Evolutionary conservation across 2,888 invertebrate species (phyloP).

Genomic region (Diplolepis rosae): DNA sequence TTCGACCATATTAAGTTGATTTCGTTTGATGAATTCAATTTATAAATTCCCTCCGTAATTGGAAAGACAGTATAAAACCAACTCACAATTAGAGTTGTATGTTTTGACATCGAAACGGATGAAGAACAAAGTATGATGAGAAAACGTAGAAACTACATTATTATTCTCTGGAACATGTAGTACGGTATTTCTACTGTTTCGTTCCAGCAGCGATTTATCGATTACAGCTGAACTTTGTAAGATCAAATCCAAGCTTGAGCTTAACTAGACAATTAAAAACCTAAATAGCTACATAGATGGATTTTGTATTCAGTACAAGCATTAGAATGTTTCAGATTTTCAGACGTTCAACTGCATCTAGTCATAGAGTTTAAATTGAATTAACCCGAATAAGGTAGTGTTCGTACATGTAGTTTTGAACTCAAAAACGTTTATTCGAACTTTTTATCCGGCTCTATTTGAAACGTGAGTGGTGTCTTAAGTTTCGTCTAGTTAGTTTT

Average conservation of each 20-base stretch:
- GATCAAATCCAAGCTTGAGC: constrained; percentile 3
- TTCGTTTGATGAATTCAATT: too few relatives aligned
- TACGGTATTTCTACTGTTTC: background rate
- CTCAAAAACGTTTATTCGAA: too few relatives aligned
- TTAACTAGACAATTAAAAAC: constrained; percentile 5
- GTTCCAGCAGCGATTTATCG: background rate
- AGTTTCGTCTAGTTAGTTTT: too few relatives aligned
- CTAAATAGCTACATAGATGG: background rate
- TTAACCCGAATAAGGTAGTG: too few relatives aligned
- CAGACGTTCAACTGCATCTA: background rate
- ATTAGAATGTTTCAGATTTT: background rate
- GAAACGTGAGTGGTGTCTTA: too few relatives aligned
- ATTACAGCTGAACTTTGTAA: background rate
- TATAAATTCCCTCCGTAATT: too few relatives aligned
- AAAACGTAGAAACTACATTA: background rate
- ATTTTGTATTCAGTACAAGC: background rate
- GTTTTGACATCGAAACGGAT: background rate
- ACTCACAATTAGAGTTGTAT: background rate
- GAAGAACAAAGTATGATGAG: background rate
- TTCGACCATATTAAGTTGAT: too few relatives aligned
- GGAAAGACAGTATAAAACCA: too few relatives aligned
- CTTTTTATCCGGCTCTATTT: too few relatives aligned
- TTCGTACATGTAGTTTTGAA: background rate
- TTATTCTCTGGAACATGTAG: background rate
- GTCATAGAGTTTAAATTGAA: background rate